Evolutionary conservation across 1,140 invertebrate genomes (phyloP), one percentile per base, ranked within the genome.

Genomic region (Agrilus planipennis): DNA sequence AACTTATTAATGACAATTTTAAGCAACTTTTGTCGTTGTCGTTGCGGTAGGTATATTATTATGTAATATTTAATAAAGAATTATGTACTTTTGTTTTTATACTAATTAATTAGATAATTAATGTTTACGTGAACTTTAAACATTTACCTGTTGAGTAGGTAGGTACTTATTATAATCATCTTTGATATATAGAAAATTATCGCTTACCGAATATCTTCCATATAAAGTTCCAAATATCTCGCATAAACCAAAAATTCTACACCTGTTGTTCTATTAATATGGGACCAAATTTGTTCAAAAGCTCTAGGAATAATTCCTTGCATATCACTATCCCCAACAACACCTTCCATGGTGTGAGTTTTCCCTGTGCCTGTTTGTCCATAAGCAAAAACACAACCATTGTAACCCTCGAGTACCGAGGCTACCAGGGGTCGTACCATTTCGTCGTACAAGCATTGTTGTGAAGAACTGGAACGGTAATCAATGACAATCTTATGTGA

Each of bases 371-470:
- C 60, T 0, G 90, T 95, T 64, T 95, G 91, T 0, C 92, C 92
- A 63, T 96, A 96, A 1, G 92, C 92, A 67, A 96, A 95, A 41
- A 96, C 91, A 45, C 92, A 96, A 11, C 90, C 90, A 64, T 96
- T 96, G 64, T 93, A 96, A 4, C 92, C 92, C 54, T 84, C 85
- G 16, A 99, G 70, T 1, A 98, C 93, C 7, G 89, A 93, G 44
- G 92, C 81, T n/a, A 99, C 91, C 44, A 99, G 63, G 0, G 91
- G 89, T 22, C 88, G 75, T 19, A 97, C 90, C 42, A 82, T 82
- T 63, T 97, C 92, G 64, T 96, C 89, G 65, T 99, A 99, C 1
- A 99, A 65, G 45, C 90, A 88, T 51, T 85, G 78, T 62, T 98
- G 95, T 41, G 78, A 81, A 1, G 91, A 85, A 53, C 73, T 76